phyloP scores from a whole-genome alignment of 2,888 invertebrate species.

The Tenthredo livida region DNA sequence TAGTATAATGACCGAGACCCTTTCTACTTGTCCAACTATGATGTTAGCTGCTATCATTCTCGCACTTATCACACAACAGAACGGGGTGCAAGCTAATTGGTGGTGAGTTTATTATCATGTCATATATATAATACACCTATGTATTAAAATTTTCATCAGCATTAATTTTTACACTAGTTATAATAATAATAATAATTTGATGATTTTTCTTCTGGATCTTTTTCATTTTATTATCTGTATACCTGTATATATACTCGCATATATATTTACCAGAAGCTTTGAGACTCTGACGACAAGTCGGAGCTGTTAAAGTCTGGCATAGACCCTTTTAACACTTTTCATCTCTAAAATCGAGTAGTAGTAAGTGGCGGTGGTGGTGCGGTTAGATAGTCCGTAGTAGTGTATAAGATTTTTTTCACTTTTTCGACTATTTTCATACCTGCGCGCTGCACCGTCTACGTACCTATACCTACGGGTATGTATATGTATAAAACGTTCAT shows the following conservation, averaged over 20 bases:
- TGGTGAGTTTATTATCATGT: slow-evolving; percentile 70
- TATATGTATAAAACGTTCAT: no score
- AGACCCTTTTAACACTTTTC: slow-evolving; percentile 41
- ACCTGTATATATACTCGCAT: no score
- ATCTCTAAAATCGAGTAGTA: slow-evolving; percentile 36
- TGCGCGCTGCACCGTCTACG: neutral
- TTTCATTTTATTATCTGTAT: no score
- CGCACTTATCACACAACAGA: slow-evolving; percentile 68
- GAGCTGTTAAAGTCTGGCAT: neutral
- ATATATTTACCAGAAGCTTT: no score
- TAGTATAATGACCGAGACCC: slow-evolving; percentile 36
- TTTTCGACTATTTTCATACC: neutral
- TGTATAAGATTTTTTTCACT: neutral
- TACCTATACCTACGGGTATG: neutral
- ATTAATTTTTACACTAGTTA: no score
- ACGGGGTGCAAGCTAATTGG: slow-evolving; percentile 75
- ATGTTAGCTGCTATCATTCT: slow-evolving; percentile 59
- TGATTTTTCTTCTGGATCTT: no score
- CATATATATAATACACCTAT: no score
- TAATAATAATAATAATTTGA: no score
- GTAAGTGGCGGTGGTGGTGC: slow-evolving; percentile 6
- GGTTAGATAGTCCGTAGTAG: neutral
- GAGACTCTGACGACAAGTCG: slow-evolving; percentile 5
- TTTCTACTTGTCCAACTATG: slow-evolving; percentile 39
- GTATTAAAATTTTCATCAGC: no score